phyloP scores from a whole-genome alignment of 2,888 invertebrate genomes.

The Phymatocera aterrima region DNA sequence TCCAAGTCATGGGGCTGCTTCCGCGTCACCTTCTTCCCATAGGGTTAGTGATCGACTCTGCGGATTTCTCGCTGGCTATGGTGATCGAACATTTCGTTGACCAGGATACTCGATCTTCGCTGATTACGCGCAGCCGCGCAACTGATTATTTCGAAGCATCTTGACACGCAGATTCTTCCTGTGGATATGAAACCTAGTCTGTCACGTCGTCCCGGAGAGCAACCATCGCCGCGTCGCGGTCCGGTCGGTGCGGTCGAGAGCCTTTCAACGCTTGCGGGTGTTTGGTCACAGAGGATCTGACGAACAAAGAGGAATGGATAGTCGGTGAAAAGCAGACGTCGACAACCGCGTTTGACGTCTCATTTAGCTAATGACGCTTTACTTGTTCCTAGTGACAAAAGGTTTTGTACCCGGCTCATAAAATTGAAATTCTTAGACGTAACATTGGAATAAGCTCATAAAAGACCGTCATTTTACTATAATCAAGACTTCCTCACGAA shows the following conservation, averaged over 20 bases:
- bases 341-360: constrained; percentile 28
- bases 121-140: not conserved
- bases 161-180: not conserved
- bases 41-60: not conserved
- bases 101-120: not conserved
- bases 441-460: no score
- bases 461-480: not conserved
- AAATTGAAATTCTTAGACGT: no score
- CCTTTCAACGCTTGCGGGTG: not conserved
- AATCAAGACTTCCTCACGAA: no score
- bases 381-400: not conserved
- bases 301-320: not conserved
- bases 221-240: no score
- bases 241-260: not conserved
- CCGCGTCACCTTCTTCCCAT: not conserved
- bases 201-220: not conserved
- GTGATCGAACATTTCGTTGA: not conserved
- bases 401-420: no score
- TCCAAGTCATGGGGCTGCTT: not conserved
- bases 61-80: not conserved
- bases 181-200: not conserved
- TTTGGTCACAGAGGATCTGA: not conserved
- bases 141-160: not conserved
- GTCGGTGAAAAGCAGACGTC: constrained; percentile 9
- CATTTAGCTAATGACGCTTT: constrained; percentile 18